Base-by-base conservation (phyloP, 2,113 vertebrate genomes). In the Actenoides lindsayi region DNA sequence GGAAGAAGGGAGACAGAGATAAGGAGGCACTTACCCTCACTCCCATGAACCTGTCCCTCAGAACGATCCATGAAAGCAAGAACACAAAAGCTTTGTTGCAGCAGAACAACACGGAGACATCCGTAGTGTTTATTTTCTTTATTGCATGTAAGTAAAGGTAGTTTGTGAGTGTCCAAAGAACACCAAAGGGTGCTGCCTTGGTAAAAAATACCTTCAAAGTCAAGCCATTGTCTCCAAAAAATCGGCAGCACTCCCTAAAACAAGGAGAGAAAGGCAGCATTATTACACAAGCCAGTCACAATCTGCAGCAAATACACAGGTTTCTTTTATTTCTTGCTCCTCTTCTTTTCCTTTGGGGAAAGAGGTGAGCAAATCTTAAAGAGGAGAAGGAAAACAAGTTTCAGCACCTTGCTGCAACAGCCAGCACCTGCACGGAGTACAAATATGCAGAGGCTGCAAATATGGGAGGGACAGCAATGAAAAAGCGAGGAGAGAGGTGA, bases 11-110 rank as follows among this genome's bases (percentile, higher is more conserved):
- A 97, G 95, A 97, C 81, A 97, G 89, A 97, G 81, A 95, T 78
- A 76, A 93, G 79, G 68, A 73, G 44, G 93, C 96, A 98, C 99
- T 99, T 98, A 99, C 99, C 99, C 99, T 98, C 97, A 99, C 99
- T 88, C 99, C 99, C 99, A 99, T 99, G 98, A 99, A 99, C 97
- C 99, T 99, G 98, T 99, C 99, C 98, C 99, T 98, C 95, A 99
- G 99, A 94, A 99, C 99, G 85, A 99, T 99, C 99, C 99, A 99
- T 50, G 99, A 99, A 93, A 99, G 99, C 98, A 99, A 98, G 98
- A 99, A 99, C 95, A 99, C 99, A 83, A 99, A 99, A 95, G 99
- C 99, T 98, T 99, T 99, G 99, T 99, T 99, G 98, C 99, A 99
- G 98, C 99, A 99, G 99, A 99, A 99, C 96, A 99, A 98, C 64